Conservation (phyloP, 1,140 invertebrate species). For the Tetragnatha versicolor region DNA sequence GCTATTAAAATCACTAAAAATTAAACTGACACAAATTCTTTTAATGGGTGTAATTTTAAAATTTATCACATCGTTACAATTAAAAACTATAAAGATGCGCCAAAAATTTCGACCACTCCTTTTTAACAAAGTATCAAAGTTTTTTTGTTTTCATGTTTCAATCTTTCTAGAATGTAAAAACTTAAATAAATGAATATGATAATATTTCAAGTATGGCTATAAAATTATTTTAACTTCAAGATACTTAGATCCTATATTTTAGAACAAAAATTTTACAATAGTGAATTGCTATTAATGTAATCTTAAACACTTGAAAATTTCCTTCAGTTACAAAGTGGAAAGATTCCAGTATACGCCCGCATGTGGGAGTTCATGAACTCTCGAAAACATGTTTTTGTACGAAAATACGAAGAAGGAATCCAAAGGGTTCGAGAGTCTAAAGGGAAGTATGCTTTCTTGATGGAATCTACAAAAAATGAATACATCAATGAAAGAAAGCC, state of each 20-base stretch:
- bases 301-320: neutral
- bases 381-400: conserved; percentile 81
- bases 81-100: neutral
- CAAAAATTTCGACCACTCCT: neutral
- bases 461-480: conserved; percentile 94
- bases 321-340: conserved; percentile 74
- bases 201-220: neutral
- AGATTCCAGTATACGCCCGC: conserved; percentile 86
- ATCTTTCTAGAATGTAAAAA: no score
- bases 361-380: conserved; percentile 97
- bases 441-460: conserved; percentile 88
- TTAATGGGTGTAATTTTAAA: no score
- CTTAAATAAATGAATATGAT: neutral
- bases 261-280: no score
- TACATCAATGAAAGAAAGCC: conserved; percentile 91
- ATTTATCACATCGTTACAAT: neutral
- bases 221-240: no score
- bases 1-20: no score
- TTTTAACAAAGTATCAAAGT: neutral
- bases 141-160: neutral
- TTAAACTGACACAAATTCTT: no score
- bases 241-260: no score
- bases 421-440: conserved; percentile 80
- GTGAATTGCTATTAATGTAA: no score
- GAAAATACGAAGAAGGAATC: conserved; percentile 85